Evolutionary conservation across 1,140 invertebrate species (phyloP), one percentile per base, ranked within the genome.

Genomic region (Ceratina japonica): DNA sequence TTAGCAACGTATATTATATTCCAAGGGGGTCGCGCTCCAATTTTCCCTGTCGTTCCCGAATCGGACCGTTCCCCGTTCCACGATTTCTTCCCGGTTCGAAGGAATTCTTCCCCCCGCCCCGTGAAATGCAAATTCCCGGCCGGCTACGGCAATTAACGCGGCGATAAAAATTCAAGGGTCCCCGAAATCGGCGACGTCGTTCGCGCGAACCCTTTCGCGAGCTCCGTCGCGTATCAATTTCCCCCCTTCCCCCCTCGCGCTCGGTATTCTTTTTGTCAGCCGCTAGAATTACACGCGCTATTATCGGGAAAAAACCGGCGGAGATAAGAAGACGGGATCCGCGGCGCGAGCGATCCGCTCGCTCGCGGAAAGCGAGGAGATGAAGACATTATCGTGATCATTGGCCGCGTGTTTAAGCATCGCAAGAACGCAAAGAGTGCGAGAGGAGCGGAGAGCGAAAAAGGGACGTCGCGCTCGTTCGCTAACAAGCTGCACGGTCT

Each of bases 1-100:
- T 89, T 90, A 89, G 80, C 80, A 85, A 81, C 83, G 85, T 89
- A 86, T 86, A 89, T 89, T 90, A 90, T 86, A 86, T 86, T 80
- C 77, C 73, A 16, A 51, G 16, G 15, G 15, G 15, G 15, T 24
- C 24, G 18, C 66, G 51, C 0, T 5, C 18, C 56, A 24, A 52
- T 20, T 52, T 61, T 31, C 54, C 44, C 31, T 0, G 18, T 8
- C 2, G 5, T 0, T 49, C 18, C 37, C 56, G 1, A 69, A 62
- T 61, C n/a, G 18, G 0, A 1, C 2, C 31, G 3, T 7, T 4
- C 20, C 49, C 13, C 20, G 4, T 31, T 56, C 27, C 27, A 31
- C 27, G 22, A 22, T 44, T 54, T 20, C 51, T 27, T 22, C n/a
- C 3, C 24, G 0, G 1, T 24, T 59, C 20, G 20, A 31, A 63